Evolutionary conservation across 2,888 invertebrate species (phyloP).

Genomic region (Scaptomyza tumidula): DNA sequence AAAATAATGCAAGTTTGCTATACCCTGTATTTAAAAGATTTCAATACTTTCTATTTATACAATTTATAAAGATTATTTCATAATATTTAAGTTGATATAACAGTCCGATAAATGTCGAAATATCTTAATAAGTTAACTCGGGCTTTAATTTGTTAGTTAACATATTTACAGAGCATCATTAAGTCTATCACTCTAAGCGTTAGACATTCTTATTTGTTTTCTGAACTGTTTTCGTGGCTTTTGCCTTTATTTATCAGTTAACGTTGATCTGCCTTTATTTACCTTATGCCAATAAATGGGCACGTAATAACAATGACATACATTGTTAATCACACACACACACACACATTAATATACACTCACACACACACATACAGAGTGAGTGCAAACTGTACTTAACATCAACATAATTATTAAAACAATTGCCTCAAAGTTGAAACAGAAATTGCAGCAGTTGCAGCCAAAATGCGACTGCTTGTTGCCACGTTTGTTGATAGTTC

Average conservation of each 20-base stretch:
- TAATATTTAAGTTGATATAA: background rate
- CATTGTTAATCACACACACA: constrained; percentile 26
- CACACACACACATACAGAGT: background rate
- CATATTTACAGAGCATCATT: constrained; percentile 16
- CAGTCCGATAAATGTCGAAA: background rate
- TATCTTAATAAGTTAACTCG: background rate
- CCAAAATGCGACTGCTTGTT: constrained; percentile 17
- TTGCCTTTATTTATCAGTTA: constrained; percentile 64
- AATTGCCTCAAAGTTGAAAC: constrained; percentile 52
- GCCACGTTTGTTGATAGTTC: constrained; percentile 57
- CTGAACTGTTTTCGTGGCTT: constrained; percentile 55
- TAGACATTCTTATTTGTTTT: constrained; percentile 14
- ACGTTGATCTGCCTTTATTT: constrained; percentile 69
- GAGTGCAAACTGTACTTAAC: constrained; percentile 44
- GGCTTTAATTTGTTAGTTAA: background rate
- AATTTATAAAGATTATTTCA: no score
- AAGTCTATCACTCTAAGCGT: background rate
- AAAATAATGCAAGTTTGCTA: no score
- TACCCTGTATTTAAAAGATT: no score
- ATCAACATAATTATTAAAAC: constrained; percentile 70
- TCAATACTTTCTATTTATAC: no score
- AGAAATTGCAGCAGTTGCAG: constrained; percentile 20
- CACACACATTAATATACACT: constrained; percentile 14
- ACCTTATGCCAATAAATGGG: constrained; percentile 71
- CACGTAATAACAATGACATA: constrained; percentile 72